These are phyloP conservation scores for Illadopsis cleaveri DNA, from an alignment of 2,113 vertebrate genomes.

Conservation along the genomic window DNA sequence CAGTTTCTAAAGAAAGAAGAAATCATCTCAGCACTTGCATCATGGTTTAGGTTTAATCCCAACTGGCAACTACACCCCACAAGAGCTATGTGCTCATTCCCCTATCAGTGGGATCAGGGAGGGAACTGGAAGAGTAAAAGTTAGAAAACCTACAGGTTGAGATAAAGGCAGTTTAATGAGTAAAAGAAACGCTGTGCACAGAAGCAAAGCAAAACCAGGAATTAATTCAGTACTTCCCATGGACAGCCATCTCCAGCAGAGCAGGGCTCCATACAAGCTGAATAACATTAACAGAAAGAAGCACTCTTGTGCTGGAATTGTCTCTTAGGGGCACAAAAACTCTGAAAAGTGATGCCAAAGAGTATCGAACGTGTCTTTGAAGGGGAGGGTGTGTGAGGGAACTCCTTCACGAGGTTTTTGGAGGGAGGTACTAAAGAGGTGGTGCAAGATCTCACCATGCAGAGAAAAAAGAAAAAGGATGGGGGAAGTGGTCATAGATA, in stretches of 20 bases:
- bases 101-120: too few species aligned
- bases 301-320: background rate
- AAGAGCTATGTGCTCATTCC: background rate
- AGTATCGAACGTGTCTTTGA: background rate
- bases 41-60: background rate
- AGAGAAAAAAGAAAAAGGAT: background rate
- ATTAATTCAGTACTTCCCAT: background rate
- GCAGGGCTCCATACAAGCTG: background rate
- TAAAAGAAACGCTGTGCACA: background rate
- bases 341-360: background rate
- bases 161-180: background rate
- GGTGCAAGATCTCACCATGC: background rate
- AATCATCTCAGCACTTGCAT: background rate
- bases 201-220: background rate
- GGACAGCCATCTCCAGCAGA: background rate
- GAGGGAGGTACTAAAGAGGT: background rate
- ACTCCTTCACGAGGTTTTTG: background rate
- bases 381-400: background rate
- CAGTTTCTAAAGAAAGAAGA: background rate
- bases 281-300: background rate
- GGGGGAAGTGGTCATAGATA: background rate
- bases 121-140: background rate
- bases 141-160: background rate
- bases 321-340: background rate
- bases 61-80: background rate